Conservation (phyloP, 2,797 vertebrate species). For the Danio jaintianensis region DNA sequence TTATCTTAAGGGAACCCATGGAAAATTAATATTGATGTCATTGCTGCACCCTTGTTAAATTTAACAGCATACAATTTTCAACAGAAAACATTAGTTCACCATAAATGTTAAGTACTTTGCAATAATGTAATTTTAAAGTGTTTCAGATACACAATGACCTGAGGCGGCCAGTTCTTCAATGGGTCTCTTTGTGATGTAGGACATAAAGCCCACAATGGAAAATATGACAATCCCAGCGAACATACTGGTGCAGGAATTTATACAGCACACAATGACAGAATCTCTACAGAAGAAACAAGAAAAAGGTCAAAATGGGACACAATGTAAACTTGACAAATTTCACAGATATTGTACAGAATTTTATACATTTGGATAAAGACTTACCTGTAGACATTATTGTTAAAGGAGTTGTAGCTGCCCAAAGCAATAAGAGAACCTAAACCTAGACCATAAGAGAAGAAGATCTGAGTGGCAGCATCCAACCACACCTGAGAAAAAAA, state of each 20-base stretch:
- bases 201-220: slow-evolving; percentile 94
- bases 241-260: slow-evolving; percentile 91
- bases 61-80: no score
- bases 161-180: slow-evolving; percentile 90
- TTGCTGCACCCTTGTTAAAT: no score
- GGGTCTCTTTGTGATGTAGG: slow-evolving; percentile 88
- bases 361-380: neutral
- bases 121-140: neutral
- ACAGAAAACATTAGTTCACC: no score
- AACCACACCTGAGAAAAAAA: slow-evolving; percentile 85
- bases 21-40: no score
- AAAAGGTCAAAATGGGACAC: neutral
- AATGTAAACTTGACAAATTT: neutral
- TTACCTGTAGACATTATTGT: slow-evolving; percentile 89
- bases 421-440: slow-evolving; percentile 90
- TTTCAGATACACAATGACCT: slow-evolving; percentile 70
- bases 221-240: slow-evolving; percentile 94
- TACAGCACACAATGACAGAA: slow-evolving; percentile 89
- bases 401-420: slow-evolving; percentile 90
- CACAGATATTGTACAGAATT: neutral
- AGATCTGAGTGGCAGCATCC: slow-evolving; percentile 93
- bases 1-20: no score
- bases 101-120: neutral
- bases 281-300: slow-evolving; percentile 76
- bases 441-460: slow-evolving; percentile 92